Conservation (phyloP, 1,140 invertebrate species). For the Chymomyza costata region DNA sequence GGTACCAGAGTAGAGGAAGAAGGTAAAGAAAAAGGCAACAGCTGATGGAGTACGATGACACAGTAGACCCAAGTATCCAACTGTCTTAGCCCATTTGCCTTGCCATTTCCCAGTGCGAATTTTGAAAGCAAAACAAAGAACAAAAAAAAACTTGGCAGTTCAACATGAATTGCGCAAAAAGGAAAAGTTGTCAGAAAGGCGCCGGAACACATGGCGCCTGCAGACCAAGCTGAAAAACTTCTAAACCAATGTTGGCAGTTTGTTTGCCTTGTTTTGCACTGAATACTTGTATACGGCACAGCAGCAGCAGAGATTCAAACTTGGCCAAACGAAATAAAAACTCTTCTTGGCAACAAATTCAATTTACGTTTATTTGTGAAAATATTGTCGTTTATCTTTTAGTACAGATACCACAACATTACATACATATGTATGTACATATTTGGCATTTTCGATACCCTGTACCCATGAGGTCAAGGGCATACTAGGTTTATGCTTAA, state of each 20-base stretch:
- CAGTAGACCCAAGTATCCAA: no score
- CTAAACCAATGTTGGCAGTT: no score
- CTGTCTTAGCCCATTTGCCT: no score
- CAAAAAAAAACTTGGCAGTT: constrained; percentile 26
- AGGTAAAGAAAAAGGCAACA: constrained; percentile 20
- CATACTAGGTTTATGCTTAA: no score
- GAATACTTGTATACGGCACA: no score
- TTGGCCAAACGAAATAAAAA: constrained; percentile 19
- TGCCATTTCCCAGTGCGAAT: constrained; percentile 31
- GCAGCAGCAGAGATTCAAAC: no score
- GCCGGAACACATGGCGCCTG: constrained; percentile 42
- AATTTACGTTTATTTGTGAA: constrained; percentile 54
- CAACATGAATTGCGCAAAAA: constrained; percentile 25
- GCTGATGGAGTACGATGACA: constrained; percentile 6
- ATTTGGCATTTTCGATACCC: no score
- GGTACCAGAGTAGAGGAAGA: no score
- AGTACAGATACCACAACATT: no score
- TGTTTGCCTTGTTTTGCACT: no score
- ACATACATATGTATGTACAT: no score
- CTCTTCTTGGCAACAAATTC: constrained; percentile 42
- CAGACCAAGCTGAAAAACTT: constrained; percentile 26
- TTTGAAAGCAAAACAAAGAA: constrained; percentile 54
- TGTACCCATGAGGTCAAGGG: no score
- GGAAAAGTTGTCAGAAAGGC: constrained; percentile 30
- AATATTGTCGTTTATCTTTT: constrained; percentile 26